phyloP scores from a whole-genome alignment of 2,797 vertebrate species.

The Galagoides demidoff region DNA sequence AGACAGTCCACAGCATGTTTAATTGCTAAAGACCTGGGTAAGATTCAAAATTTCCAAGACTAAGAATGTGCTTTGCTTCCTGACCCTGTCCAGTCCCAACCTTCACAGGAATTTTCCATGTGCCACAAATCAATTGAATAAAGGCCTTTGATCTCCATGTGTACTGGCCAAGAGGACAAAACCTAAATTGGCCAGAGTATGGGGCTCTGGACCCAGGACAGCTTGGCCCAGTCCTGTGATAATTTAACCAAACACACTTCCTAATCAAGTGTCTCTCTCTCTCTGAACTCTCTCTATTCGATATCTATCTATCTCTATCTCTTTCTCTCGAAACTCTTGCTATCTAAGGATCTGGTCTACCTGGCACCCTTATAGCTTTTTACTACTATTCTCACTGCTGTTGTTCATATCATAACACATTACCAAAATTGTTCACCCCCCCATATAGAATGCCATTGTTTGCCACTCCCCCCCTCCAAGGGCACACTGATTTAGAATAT shows the following conservation, averaged over 20 bases:
- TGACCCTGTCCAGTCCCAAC: background rate
- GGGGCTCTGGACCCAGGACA: background rate
- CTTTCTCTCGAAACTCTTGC: background rate
- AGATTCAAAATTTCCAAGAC: constrained; percentile 33
- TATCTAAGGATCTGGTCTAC: background rate
- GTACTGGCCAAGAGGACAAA: background rate
- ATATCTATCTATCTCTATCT: background rate
- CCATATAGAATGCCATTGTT: background rate
- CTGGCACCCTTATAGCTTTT: background rate
- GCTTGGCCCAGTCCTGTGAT: background rate
- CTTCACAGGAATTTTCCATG: constrained; percentile 45
- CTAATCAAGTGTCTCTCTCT: background rate
- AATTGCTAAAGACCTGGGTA: background rate
- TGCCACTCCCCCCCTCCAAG: background rate
- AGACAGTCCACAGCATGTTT: background rate
- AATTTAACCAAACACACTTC: background rate
- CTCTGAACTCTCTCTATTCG: too few species aligned
- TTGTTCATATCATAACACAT: background rate
- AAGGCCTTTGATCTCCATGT: constrained; percentile 41
- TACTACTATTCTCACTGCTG: too few species aligned
- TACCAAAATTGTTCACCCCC: background rate
- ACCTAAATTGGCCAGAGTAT: background rate
- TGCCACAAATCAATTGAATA: background rate
- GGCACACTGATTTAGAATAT: background rate
- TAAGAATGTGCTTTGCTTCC: constrained; percentile 51